Evolutionary conservation across 2,113 vertebrate genomes (phyloP).

Genomic region (Sphyrna mokarran): DNA sequence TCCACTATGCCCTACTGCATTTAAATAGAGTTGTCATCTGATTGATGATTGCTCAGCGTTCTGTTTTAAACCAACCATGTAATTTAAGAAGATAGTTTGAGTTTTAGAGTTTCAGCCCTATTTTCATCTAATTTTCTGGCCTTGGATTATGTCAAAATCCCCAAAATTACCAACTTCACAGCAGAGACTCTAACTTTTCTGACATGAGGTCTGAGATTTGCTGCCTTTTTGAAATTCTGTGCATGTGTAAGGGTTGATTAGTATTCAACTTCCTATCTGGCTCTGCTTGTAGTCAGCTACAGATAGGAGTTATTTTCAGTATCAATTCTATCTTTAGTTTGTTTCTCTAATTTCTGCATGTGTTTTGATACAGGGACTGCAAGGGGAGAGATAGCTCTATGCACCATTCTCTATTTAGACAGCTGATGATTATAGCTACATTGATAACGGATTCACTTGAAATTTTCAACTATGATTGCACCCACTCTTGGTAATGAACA

Average conservation of each 20-base stretch:
- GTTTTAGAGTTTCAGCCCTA: background rate
- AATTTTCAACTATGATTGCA: background rate
- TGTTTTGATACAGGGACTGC: background rate
- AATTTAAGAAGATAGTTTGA: background rate
- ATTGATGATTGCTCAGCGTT: background rate
- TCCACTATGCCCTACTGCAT: background rate
- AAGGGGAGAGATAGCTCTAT: no score
- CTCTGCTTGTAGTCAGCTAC: background rate
- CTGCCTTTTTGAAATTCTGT: background rate
- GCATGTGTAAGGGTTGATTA: background rate
- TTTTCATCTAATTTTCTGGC: background rate
- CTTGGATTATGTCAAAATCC: background rate
- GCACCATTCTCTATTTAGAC: background rate
- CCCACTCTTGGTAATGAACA: background rate
- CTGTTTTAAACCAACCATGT: background rate
- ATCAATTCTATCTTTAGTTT: background rate
- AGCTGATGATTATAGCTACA: background rate
- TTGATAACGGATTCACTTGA: background rate
- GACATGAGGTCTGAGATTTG: background rate
- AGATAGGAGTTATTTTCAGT: background rate
- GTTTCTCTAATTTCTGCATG: background rate
- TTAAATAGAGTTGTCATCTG: background rate
- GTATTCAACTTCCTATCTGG: background rate
- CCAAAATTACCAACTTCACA: background rate
- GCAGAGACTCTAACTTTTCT: background rate